Conservation (phyloP, 2,797 vertebrate genomes). For the Poeciliopsis turneri region DNA sequence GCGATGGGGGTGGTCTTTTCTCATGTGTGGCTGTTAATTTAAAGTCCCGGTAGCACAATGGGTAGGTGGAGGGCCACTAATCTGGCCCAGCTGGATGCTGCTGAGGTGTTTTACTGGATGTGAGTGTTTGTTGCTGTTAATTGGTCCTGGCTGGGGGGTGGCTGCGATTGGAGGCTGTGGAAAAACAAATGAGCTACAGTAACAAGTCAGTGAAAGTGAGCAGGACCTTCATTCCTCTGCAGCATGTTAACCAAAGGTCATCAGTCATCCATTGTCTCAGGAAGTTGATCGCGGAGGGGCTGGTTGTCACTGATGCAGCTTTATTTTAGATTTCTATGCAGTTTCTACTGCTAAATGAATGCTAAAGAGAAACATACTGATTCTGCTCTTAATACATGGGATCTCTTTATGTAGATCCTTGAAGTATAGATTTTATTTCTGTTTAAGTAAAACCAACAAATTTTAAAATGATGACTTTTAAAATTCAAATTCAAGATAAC, state of each 20-base stretch:
- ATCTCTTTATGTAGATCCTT: background rate
- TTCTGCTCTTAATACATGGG: background rate
- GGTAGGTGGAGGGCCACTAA: slow-evolving; percentile 51
- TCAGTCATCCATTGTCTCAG: background rate
- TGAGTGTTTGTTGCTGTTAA: slow-evolving; percentile 59
- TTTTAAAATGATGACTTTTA: background rate
- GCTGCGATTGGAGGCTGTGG: slow-evolving; percentile 39
- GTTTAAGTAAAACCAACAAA: background rate
- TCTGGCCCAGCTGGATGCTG: slow-evolving; percentile 59
- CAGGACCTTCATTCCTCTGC: slow-evolving; percentile 39
- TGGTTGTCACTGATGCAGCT: background rate
- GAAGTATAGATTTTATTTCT: background rate
- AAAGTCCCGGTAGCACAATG: slow-evolving; percentile 29
- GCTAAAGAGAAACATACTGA: background rate
- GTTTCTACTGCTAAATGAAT: background rate
- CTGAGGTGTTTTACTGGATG: slow-evolving; percentile 15
- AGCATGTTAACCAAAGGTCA: slow-evolving; percentile 17
- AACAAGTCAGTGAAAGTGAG: slow-evolving; percentile 62
- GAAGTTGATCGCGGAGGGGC: background rate
- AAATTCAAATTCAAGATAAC: no score
- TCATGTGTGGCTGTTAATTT: slow-evolving; percentile 59
- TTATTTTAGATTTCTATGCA: background rate
- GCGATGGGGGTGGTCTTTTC: slow-evolving; percentile 13
- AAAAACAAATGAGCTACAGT: slow-evolving; percentile 59
- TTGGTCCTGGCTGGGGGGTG: slow-evolving; percentile 49